Conservation (phyloP, 2,888 invertebrate genomes). For the Nephrotoma flavescens region DNA sequence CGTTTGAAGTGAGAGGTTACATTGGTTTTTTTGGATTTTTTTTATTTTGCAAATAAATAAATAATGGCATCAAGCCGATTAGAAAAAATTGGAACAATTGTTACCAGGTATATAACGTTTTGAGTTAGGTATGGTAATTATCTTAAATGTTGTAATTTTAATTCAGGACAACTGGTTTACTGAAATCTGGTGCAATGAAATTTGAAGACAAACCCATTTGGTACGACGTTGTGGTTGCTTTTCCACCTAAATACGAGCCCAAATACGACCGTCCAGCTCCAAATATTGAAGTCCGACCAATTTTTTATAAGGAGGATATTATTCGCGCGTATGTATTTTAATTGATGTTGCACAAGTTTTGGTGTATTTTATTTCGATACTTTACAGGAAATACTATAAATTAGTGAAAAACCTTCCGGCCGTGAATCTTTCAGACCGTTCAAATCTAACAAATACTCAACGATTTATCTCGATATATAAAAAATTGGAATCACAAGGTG, state of each 20-base stretch:
- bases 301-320: conserved; percentile 73
- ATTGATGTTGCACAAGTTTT: neutral
- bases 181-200: conserved; percentile 65
- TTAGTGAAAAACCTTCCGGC: conserved; percentile 39
- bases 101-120: conserved; percentile 37
- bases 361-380: neutral
- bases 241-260: conserved; percentile 80
- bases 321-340: conserved; percentile 61
- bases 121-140: neutral
- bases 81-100: conserved; percentile 60
- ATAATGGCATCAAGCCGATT: conserved; percentile 52
- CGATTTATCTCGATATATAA: conserved; percentile 46
- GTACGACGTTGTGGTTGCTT: conserved; percentile 82
- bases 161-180: conserved; percentile 52
- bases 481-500: conserved; percentile 38
- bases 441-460: conserved; percentile 40
- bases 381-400: conserved; percentile 50
- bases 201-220: conserved; percentile 78
- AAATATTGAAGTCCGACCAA: conserved; percentile 44
- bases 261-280: conserved; percentile 51
- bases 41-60: neutral
- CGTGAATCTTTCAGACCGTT: conserved; percentile 38
- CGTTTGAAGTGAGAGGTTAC: neutral
- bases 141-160: conserved; percentile 18
- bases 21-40: neutral